Evolutionary conservation across 2,797 vertebrate species (phyloP), one percentile per base, ranked within the genome.

Genomic region (Protosalanx chinensis): DNA sequence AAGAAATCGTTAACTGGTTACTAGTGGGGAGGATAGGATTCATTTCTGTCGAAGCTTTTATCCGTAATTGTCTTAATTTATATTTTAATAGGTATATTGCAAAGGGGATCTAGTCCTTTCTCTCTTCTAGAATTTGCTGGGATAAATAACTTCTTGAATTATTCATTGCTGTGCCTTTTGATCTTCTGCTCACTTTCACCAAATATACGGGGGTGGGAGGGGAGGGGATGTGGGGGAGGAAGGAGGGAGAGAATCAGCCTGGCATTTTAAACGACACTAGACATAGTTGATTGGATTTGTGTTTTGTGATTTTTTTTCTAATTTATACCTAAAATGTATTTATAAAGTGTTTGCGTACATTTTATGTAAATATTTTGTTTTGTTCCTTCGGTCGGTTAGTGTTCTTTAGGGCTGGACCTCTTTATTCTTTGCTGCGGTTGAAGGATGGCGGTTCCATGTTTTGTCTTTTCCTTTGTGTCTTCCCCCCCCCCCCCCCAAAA

Each of bases 281-380:
- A 76, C 78, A 65, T 88, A 91, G 90, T 76, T 84, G 80, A 84
- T 89, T 88, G 79, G 90, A 84, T 81, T 87, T 86, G 69, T 86
- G 85, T 85, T 90, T 67, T 82, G 84, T 92, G 84, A 77, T 86
- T 93, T 89, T 79, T 89, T 79, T 89, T 92, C 87, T 92, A 91
- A 93, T 94, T 93, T 94, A 95, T 93, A 92, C 89, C 84, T 94
- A 89, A 92, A 91, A 90, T 93, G 90, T 97, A 97, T 97, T 96
- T 97, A 97, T 97, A 91, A 95, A 93, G 93, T 91, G 86, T 92
- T 92, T 93, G 87, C 95, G 88, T 90, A 94, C 82, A 93, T 91
- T 89, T 76, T 74, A 87, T 96, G 93, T 95, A 95, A 93, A 95
- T 95, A 92, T 87, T 79, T 76, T 85, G 87, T 80, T 78, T 82